Percentiles rank a stretch among this genome's conserved stretches.
phyloP scores from a whole-genome alignment of 1,140 invertebrate species.

The Aporrectodea caliginosa region DNA sequence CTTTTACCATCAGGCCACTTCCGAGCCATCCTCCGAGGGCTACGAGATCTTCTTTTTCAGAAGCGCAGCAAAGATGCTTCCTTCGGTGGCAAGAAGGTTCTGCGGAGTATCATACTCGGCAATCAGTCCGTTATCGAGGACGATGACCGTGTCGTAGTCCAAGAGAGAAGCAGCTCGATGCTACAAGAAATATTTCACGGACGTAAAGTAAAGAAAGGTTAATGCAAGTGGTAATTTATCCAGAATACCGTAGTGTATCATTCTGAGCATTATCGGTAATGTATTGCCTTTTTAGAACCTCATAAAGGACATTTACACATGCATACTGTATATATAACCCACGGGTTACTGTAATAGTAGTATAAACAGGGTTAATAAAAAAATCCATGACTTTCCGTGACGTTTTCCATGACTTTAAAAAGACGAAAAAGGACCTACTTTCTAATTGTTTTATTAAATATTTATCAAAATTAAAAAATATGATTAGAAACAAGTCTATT shows the following conservation, averaged over 20 bases:
- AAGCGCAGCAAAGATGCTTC: slow-evolving; percentile 10
- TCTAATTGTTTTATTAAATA: too few species aligned
- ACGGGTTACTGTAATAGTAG: too few species aligned
- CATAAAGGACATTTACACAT: background rate
- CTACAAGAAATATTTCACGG: background rate
- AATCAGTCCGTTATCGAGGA: slow-evolving; percentile 14
- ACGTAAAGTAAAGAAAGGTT: background rate
- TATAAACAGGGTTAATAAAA: too few species aligned
- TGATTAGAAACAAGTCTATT: too few species aligned
- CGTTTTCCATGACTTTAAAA: too few species aligned
- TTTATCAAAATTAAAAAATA: too few species aligned
- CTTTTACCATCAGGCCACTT: background rate
- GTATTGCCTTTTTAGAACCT: background rate
- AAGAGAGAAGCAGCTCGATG: slow-evolving; percentile 71
- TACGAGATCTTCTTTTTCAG: slow-evolving; percentile 3
- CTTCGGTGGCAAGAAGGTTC: slow-evolving; percentile 4
- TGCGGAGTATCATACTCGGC: slow-evolving; percentile 20
- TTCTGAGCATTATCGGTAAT: background rate
- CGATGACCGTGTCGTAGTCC: slow-evolving; percentile 62
- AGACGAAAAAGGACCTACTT: too few species aligned
- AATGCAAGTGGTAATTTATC: too few species aligned
- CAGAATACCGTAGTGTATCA: background rate
- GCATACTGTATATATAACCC: too few species aligned
- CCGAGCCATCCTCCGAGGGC: background rate
- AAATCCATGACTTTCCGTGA: too few species aligned